These are phyloP conservation scores for Drosophila kurseongensis DNA, from an alignment of 1,140 invertebrate genomes.

Conservation along the genomic window DNA sequence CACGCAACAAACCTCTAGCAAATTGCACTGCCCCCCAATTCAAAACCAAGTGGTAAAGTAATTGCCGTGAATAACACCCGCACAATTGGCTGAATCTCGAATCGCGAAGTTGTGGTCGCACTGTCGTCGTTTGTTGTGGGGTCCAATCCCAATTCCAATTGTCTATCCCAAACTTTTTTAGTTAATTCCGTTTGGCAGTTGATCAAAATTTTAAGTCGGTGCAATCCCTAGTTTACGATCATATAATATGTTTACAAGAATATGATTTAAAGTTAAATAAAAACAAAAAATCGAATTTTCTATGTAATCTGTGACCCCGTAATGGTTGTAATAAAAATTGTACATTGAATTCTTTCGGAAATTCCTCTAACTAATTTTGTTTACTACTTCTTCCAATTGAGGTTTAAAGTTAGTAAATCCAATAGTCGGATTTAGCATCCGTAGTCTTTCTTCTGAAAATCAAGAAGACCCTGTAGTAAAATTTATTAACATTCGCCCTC, in stretches of 20 bases:
- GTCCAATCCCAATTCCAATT: slow-evolving; percentile 12
- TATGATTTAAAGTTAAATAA: slow-evolving; percentile 28
- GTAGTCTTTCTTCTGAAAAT: background rate
- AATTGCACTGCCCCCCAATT: slow-evolving; percentile 22
- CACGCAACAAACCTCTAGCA: slow-evolving; percentile 35
- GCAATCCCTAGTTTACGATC: slow-evolving; percentile 39
- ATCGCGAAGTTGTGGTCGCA: slow-evolving; percentile 19
- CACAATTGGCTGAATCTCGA: slow-evolving; percentile 52
- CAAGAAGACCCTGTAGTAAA: background rate
- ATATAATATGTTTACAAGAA: slow-evolving; percentile 17
- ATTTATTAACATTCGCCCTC: too few species aligned
- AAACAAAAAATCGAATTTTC: slow-evolving; percentile 4
- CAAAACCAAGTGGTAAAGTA: slow-evolving; percentile 16
- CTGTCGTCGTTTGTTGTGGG: background rate
- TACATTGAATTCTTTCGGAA: background rate
- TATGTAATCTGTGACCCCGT: background rate
- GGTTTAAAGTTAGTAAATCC: too few species aligned
- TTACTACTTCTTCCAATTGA: background rate
- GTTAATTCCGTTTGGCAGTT: slow-evolving; percentile 35
- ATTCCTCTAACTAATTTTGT: background rate
- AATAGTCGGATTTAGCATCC: too few species aligned
- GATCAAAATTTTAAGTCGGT: slow-evolving; percentile 39
- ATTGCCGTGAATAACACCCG: slow-evolving; percentile 23
- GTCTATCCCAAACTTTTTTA: slow-evolving; percentile 27
- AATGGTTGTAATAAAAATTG: slow-evolving; percentile 6